Base-by-base conservation (phyloP, 2,797 vertebrate genomes). In the Nyctibius grandis region DNA sequence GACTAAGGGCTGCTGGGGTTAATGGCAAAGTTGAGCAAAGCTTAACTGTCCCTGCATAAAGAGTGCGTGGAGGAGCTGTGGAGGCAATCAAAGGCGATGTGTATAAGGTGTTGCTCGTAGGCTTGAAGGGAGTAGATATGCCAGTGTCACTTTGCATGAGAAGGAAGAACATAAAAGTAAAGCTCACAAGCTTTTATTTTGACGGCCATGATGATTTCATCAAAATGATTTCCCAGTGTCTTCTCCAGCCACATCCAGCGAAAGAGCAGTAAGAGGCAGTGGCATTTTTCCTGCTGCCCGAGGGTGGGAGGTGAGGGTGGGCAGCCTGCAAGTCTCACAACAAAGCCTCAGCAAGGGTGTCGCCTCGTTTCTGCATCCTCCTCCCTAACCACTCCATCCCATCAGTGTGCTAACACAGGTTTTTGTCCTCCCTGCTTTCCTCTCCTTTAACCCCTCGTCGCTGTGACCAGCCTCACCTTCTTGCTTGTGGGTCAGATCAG, bases 281-380 rank as follows among this genome's bases (percentile, higher is more conserved):
- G 26, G 29, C 36, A 34, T 63, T 72, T n/a, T 65, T 50, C 38
- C 47, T 60, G 31, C 53, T 65, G 60, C 33, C 98, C 91, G 95
- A 96, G 98, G 96, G 95, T 98, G 98, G 98, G 98, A 98, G 97
- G 96, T 96, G 97, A 97, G 97, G 98, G 98, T 98, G 98, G 98
- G 98, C 97, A 98, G 97, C 95, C 96, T 97, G 94, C 98, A 97
- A 97, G 97, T 97, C 98, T 98, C 95, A 97, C 97, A 98, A 95
- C 98, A 98, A 98, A 98, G 97, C 97, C 93, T 96, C 72, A 86
- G 98, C 96, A 92, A 98, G 98, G 98, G 97, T 97, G 98, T 98
- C 97, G 96, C 98, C 98, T 97, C 97, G 97, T 97, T 95, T 97
- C 98, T 96, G 97, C 98, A 97, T 98, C 98, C 97, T 98, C 97